phyloP scores from a whole-genome alignment of 2,113 vertebrate genomes.

The Paramormyrops kingsleyae region DNA sequence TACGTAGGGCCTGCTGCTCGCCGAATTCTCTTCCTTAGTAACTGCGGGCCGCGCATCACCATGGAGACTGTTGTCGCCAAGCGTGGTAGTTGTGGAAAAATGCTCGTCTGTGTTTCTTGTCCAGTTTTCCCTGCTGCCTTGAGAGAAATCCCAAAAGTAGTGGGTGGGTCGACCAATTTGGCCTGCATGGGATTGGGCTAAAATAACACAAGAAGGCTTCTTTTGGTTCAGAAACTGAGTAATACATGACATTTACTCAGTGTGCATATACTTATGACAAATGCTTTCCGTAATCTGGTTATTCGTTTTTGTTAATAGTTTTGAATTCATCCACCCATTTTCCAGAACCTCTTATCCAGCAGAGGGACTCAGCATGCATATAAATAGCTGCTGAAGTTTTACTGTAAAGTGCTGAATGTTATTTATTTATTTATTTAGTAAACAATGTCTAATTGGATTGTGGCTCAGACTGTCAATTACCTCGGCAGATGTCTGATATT shows the following conservation, averaged over 20 bases:
- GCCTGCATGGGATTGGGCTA: not conserved
- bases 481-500: not conserved
- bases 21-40: conserved; percentile 15
- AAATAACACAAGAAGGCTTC: not conserved
- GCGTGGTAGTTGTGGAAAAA: conserved; percentile 16
- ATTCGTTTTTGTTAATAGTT: not conserved
- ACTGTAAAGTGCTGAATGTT: not conserved
- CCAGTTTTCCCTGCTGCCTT: conserved; percentile 2
- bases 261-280: not conserved
- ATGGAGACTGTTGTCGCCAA: conserved; percentile 35
- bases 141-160: not conserved
- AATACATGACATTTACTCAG: not conserved
- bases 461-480: not conserved
- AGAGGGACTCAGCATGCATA: not conserved
- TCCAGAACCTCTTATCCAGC: not conserved
- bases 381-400: not conserved
- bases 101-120: conserved; percentile 14
- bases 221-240: not conserved
- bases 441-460: not conserved
- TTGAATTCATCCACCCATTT: not conserved
- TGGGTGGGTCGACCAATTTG: not conserved
- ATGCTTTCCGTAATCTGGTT: not conserved
- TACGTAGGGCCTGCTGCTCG: conserved; percentile 16
- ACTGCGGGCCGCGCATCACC: conserved; percentile 30
- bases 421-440: not conserved